phyloP scores from a whole-genome alignment of 2,888 invertebrate species.

The Drosophila neonasuta region DNA sequence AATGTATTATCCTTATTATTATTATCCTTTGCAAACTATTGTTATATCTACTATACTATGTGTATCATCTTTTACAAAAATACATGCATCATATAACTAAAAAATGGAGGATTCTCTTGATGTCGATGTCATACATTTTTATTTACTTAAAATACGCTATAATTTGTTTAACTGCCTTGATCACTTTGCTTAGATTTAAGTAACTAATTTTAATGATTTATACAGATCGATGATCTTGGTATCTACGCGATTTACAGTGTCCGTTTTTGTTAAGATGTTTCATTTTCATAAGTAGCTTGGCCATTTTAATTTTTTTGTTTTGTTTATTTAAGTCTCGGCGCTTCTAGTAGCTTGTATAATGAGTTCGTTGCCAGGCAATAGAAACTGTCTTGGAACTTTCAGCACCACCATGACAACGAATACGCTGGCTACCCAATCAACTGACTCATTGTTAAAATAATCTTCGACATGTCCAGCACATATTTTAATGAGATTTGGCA shows the following conservation, averaged over 20 bases:
- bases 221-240: no score
- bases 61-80: conserved; percentile 42
- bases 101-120: neutral
- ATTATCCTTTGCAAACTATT: conserved; percentile 18
- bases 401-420: conserved; percentile 41
- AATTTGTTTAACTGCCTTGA: neutral
- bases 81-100: conserved; percentile 11
- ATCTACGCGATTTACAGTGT: no score
- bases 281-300: no score
- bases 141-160: neutral
- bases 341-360: neutral
- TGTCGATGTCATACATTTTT: neutral
- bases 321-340: neutral
- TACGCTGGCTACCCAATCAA: neutral
- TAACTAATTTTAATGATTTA: no score
- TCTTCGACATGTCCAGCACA: conserved; percentile 86
- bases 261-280: no score
- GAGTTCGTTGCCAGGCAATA: neutral
- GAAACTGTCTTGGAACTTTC: neutral
- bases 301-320: no score
- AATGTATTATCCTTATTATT: conserved; percentile 33
- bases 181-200: no score
- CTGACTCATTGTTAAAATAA: neutral
- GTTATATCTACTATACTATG: conserved; percentile 31
- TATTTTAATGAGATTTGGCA: conserved; percentile 88